These are phyloP conservation scores for Tetramorium parvispinum DNA, from an alignment of 1,140 invertebrate genomes.

Conservation along the genomic window DNA sequence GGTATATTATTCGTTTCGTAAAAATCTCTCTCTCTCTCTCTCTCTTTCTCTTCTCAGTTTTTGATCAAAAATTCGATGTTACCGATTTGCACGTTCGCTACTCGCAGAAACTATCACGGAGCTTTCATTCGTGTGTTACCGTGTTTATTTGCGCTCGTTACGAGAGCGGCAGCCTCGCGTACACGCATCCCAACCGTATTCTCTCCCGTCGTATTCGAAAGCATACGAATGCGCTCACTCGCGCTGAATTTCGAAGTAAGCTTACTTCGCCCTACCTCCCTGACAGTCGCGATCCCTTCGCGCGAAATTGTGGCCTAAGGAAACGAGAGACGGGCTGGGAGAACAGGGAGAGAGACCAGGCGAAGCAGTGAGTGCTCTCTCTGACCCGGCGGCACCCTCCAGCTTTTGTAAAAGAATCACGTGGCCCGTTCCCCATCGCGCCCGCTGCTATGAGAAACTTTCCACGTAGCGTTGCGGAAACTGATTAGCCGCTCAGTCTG, in stretches of 20 bases:
- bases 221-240: conserved; percentile 32
- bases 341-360: conserved; percentile 11
- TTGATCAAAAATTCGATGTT: neutral
- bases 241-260: conserved; percentile 44
- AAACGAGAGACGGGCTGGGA: conserved; percentile 20
- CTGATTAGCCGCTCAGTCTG: conserved; percentile 54
- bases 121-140: conserved; percentile 26
- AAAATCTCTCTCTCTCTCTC: neutral
- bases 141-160: conserved; percentile 36
- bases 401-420: conserved; percentile 58
- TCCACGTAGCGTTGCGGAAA: conserved; percentile 50
- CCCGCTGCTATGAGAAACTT: conserved; percentile 52
- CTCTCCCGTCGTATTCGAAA: conserved; percentile 1
- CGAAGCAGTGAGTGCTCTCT: conserved; percentile 21
- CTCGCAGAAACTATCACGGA: neutral
- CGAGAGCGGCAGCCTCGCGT: neutral
- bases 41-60: neutral
- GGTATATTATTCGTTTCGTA: neutral
- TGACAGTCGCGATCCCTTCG: neutral
- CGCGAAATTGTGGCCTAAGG: conserved; percentile 30
- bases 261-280: neutral
- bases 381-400: neutral
- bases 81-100: neutral
- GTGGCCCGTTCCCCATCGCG: conserved; percentile 33
- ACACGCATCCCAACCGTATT: conserved; percentile 7